Evolutionary conservation across 35 echinoderm and acorn worm species (phyloP).

Genomic region (Apostichopus parvimensis): DNA sequence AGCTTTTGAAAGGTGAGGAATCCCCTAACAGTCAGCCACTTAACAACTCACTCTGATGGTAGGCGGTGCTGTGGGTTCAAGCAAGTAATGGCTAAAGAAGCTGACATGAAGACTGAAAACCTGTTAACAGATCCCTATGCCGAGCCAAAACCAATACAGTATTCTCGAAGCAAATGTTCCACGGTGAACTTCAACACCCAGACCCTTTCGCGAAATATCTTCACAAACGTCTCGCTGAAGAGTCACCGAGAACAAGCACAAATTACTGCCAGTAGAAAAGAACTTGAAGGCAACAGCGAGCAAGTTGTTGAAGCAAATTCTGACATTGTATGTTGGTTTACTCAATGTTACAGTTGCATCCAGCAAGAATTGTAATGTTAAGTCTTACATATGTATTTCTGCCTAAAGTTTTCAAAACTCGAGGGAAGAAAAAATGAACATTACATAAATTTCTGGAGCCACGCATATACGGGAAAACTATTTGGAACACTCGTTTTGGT

Average conservation of each 20-base stretch:
- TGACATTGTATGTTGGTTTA: neutral
- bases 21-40: too few relatives aligned
- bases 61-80: neutral
- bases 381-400: slow-evolving; percentile 14
- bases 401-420: too few relatives aligned
- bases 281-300: neutral
- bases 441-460: too few relatives aligned
- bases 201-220: neutral
- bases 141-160: neutral
- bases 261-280: neutral
- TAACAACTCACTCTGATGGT: too few relatives aligned
- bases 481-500: too few relatives aligned
- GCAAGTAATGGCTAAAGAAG: neutral
- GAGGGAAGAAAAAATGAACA: too few relatives aligned
- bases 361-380: slow-evolving; percentile 1
- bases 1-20: neutral
- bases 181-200: neutral
- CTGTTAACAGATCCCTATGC: neutral
- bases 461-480: too few relatives aligned
- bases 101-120: neutral
- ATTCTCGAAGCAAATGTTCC: neutral
- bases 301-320: neutral
- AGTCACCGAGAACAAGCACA: slow-evolving; percentile 20
- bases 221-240: neutral
- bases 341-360: slow-evolving; percentile 47